Evolutionary conservation across 1,140 invertebrate genomes (phyloP), one percentile per base, ranked within the genome.

Genomic region (Drosophila auraria): DNA sequence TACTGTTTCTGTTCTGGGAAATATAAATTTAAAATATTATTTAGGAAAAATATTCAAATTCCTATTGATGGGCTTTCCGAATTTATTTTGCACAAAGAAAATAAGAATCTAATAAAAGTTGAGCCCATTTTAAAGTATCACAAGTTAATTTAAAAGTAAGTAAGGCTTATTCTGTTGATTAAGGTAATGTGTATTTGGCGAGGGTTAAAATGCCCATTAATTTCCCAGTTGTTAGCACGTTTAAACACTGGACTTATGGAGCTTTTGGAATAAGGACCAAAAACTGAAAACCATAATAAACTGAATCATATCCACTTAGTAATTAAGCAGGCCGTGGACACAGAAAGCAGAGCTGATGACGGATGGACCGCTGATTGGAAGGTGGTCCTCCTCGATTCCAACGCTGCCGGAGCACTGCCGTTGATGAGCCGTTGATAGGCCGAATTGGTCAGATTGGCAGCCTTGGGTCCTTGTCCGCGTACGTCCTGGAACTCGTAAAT

Each of bases 391-490:
- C 60, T 23, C 20, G 33, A 36, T 36, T 11, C 33, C 33, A 36
- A 9, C 12, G 23, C 27, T 33, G 42, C 2, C 40, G 27, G 33
- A 33, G 33, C 33, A 57, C 38, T 25, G 57, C 60, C 63, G 61
- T 78, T 79, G 82, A 86, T 75, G 78, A 59, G 83, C 70, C 54
- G 75, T 78, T 87, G 83, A 87, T 86, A 77, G 83, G 75, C 64
- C 70, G 47, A 36, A 75, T 58, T 47, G 50, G 77, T 50, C 25
- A 58, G 61, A 64, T 64, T 58, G 61, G 36, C 25, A 40, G 53
- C 53, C 53, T 40, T 59, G 62, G 53, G 25, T 25, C 62, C 14
- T 44, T 45, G 61, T 20, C 23, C 17, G 17, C n/a, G 44, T 23
- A 20, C 56, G 44, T 23, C 25, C 56, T 49, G 53, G n/a, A 50